These are phyloP conservation scores for Eudorcas thomsonii DNA, from an alignment of 2,113 vertebrate species.

Conservation along the genomic window DNA sequence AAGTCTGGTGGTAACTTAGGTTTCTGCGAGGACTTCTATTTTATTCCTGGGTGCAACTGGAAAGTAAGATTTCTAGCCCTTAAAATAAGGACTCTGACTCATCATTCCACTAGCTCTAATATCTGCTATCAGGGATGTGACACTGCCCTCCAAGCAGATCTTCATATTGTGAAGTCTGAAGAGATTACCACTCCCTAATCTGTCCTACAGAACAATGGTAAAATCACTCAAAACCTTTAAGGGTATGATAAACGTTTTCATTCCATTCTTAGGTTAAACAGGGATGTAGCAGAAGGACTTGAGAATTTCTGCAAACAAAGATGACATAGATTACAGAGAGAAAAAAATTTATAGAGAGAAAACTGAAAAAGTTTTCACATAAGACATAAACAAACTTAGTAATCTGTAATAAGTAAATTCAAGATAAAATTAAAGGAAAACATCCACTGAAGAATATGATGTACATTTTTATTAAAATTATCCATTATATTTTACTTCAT, in stretches of 20 bases:
- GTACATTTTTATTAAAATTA: not conserved
- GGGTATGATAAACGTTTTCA: not conserved
- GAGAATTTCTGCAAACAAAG: not conserved
- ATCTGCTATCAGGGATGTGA: not conserved
- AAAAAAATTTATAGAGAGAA: not conserved
- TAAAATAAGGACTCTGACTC: not conserved
- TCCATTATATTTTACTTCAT: not conserved
- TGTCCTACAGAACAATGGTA: not conserved
- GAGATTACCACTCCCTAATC: not conserved
- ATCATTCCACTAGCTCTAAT: not conserved
- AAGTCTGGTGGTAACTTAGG: not conserved
- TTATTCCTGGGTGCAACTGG: not conserved
- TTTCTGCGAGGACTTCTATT: not conserved
- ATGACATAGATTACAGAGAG: not conserved
- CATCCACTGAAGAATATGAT: not conserved
- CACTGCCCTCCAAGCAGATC: too few species aligned
- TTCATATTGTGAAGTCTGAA: not conserved
- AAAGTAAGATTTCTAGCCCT: not conserved
- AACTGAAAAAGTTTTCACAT: not conserved
- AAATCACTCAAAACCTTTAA: not conserved
- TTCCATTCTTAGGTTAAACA: not conserved
- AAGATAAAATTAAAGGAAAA: not conserved
- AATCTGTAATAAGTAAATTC: not conserved
- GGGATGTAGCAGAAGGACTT: not conserved
- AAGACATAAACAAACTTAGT: not conserved